These are phyloP conservation scores for Hymenopus coronatus DNA, from an alignment of 2,888 invertebrate species.

Conservation along the genomic window DNA sequence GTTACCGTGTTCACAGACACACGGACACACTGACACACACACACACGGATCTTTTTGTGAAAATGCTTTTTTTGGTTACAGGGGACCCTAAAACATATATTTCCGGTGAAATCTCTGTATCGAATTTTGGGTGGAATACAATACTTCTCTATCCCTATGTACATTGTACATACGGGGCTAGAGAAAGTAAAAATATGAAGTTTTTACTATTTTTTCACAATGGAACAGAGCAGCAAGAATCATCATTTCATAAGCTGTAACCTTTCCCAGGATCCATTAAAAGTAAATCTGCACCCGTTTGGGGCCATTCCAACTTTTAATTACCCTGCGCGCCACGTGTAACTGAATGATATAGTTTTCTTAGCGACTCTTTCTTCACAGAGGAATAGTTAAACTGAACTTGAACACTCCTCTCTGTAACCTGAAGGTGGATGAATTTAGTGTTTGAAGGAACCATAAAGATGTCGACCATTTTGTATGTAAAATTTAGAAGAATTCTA, in stretches of 20 bases:
- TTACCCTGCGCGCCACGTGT: background rate
- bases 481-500: too few species aligned
- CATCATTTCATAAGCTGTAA: background rate
- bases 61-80: too few species aligned
- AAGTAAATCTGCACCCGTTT: background rate
- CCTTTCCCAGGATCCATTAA: background rate
- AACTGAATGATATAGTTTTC: background rate
- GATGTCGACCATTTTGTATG: background rate
- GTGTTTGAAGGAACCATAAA: background rate
- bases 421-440: background rate
- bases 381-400: background rate
- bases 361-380: background rate
- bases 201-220: background rate
- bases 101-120: too few species aligned
- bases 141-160: too few species aligned
- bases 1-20: too few species aligned
- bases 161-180: too few species aligned
- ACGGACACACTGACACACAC: too few species aligned
- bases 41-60: too few species aligned
- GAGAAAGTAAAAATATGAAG: too few species aligned
- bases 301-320: background rate
- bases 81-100: too few species aligned
- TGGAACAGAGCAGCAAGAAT: background rate
- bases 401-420: background rate
- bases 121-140: too few species aligned